Evolutionary conservation across 2,113 vertebrate genomes (phyloP).

Genomic region (Elachura formosa): DNA sequence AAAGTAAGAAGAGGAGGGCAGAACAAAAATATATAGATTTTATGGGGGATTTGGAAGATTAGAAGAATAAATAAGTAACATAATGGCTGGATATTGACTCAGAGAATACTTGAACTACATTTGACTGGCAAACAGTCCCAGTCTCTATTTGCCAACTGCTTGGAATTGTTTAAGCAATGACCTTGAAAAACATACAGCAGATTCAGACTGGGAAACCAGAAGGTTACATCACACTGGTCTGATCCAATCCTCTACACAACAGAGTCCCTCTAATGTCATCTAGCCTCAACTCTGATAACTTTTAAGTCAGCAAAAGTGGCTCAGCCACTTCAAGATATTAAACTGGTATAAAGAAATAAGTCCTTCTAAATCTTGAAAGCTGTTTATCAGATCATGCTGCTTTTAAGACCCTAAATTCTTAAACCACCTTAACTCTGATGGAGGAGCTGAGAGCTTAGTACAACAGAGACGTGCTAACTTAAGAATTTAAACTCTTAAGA

Average conservation of each 20-base stretch:
- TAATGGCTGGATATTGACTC: slow-evolving; percentile 59
- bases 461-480: not conserved
- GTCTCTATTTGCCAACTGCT: slow-evolving; percentile 59
- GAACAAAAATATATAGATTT: slow-evolving; percentile 49
- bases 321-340: slow-evolving; percentile 21
- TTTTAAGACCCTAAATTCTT: slow-evolving; percentile 34
- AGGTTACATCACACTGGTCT: not conserved
- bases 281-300: not conserved
- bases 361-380: slow-evolving; percentile 32
- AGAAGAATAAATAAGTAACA: slow-evolving; percentile 62
- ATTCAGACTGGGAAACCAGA: slow-evolving; percentile 36
- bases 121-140: slow-evolving; percentile 51
- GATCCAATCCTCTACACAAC: not conserved
- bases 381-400: slow-evolving; percentile 23
- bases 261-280: not conserved
- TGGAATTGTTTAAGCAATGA: slow-evolving; percentile 60
- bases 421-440: slow-evolving; percentile 20
- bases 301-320: slow-evolving; percentile 40
- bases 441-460: not conserved
- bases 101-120: slow-evolving; percentile 58
- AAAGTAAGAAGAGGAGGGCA: slow-evolving; percentile 7
- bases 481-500: slow-evolving; percentile 40
- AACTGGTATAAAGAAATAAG: slow-evolving; percentile 39
- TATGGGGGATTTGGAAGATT: slow-evolving; percentile 46
- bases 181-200: slow-evolving; percentile 55